Base-by-base conservation (phyloP, 2,113 vertebrate species). In the Oxyruncus cristatus region DNA sequence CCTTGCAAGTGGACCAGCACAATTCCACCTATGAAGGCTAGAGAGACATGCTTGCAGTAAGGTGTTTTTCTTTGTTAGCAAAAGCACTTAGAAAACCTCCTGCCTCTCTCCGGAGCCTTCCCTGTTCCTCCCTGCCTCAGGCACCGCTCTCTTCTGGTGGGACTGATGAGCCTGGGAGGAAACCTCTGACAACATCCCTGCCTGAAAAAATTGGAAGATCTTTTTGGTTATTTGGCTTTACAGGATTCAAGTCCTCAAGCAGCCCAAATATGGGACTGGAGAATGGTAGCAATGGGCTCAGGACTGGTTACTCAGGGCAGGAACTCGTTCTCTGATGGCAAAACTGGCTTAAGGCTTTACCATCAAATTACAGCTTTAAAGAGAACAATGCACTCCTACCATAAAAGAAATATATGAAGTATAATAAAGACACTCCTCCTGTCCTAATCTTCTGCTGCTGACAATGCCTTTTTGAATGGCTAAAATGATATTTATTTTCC, bases 281-380 rank as follows among this genome's bases (percentile, higher is more conserved):
- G 14, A 67, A 68, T 0, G 1, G 30, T 0, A 55, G 18, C 58
- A 68, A 12, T 33, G 47, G 12, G 19, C 37, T 74, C 39, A 75
- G 70, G 35, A 53, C 6, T 37, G 28, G 37, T 20, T 47, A n/a
- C 6, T 65, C 41, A 42, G 49, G 32, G 24, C 49, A 73, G 44
- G 26, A 62, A 12, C 53, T 85, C 14, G 30, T 74, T 26, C 42
- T 61, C 32, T 42, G 65, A 58, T 11, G 37, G 81, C 62, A 79
- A 65, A 89, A 52, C 27, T 58, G n/a, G 10, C 39, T 52, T 61
- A 46, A 86, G 85, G 42, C 49, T 82, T 68, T 28, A 41, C 19
- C 33, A 33, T 24, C 78, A 37, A 85, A 91, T 35, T 33, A 35
- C 27, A 72, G 18, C 33, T 61, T 52, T 65, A 37, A 42, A 65